Percentiles rank a stretch among this genome's conserved stretches.
Evolutionary conservation across 2,797 vertebrate species (phyloP).

Genomic region (Trachurus trachurus): DNA sequence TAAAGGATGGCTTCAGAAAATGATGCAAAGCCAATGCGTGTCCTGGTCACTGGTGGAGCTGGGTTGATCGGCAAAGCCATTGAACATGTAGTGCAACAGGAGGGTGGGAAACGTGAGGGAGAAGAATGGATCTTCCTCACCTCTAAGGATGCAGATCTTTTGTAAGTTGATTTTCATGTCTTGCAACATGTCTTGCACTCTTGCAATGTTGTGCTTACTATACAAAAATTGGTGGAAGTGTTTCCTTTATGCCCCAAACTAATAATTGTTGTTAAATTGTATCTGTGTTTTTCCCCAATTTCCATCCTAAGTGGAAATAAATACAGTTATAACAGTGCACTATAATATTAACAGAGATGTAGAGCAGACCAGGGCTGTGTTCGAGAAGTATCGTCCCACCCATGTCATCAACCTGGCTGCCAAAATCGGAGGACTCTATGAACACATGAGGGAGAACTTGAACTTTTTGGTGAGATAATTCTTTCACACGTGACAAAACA

Average conservation of each 20-base stretch:
- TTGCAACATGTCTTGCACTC: neutral
- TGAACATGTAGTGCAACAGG: slow-evolving; percentile 81
- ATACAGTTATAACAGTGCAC: neutral
- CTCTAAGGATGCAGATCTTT: slow-evolving; percentile 85
- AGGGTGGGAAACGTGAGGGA: slow-evolving; percentile 75
- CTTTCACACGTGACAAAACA: too few species aligned
- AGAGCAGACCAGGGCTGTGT: slow-evolving; percentile 85
- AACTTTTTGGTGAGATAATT: too few species aligned
- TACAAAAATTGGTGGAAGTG: too few species aligned
- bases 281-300: too few species aligned
- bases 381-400: slow-evolving; percentile 88
- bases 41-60: slow-evolving; percentile 89
- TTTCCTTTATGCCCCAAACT: too few species aligned
- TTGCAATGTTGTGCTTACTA: too few species aligned
- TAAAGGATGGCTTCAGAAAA: slow-evolving; percentile 13
- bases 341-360: slow-evolving; percentile 34
- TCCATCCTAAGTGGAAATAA: neutral
- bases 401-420: slow-evolving; percentile 92
- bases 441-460: too few species aligned
- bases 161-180: slow-evolving; percentile 32
- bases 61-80: slow-evolving; percentile 89
- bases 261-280: too few species aligned
- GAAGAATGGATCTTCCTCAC: slow-evolving; percentile 90
- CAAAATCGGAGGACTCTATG: too few species aligned
- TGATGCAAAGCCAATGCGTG: slow-evolving; percentile 56